Evolutionary conservation across 2,113 vertebrate species (phyloP), one percentile per base, ranked within the genome.

Genomic region (Puma concolor): DNA sequence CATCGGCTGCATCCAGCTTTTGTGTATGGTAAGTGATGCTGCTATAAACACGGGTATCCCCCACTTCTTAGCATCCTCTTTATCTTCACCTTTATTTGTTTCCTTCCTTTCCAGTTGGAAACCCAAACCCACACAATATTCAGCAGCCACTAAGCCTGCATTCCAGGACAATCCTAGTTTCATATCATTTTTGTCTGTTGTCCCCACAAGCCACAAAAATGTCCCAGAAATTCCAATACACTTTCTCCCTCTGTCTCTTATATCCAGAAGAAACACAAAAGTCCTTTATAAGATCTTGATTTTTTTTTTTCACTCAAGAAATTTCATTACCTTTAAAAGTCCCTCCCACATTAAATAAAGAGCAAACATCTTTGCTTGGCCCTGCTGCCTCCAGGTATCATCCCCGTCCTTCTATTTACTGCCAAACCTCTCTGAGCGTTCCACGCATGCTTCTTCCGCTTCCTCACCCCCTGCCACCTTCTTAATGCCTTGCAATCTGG

Each of bases 401-500:
- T 85, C 79, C 52, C 87, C n/a, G 44, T 94, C 96, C 94, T 97
- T 98, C 96, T 33, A 1, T 13, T 89, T 36, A 63, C 96, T 98
- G 97, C 97, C 97, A 97, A 44, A 14, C 31, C 88, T 81, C 60
- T 82, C 96, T 5, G 44, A 91, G 87, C 12, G 64, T 3, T 71
- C 92, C 33, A 0, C 33, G n/a, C 50, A 29, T 27, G 41, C 80
- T 67, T 63, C 94, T 87, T 71, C 90, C 44, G 36, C 88, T 95
- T 52, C 94, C 76, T 72, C 52, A 88, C 98, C 98, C 97, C 97
- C 98, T 98, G 98, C 98, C 96, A 82, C 74, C 87, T 87, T 76
- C 97, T 94, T 97, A 97, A 98, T 98, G 97, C 96, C 95, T 91
- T 97, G 96, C 97, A 98, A 97, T 98, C 98, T 98, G 98, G 96